phyloP scores from a whole-genome alignment of 2,888 invertebrate genomes.

The Lepidonotus clava region DNA sequence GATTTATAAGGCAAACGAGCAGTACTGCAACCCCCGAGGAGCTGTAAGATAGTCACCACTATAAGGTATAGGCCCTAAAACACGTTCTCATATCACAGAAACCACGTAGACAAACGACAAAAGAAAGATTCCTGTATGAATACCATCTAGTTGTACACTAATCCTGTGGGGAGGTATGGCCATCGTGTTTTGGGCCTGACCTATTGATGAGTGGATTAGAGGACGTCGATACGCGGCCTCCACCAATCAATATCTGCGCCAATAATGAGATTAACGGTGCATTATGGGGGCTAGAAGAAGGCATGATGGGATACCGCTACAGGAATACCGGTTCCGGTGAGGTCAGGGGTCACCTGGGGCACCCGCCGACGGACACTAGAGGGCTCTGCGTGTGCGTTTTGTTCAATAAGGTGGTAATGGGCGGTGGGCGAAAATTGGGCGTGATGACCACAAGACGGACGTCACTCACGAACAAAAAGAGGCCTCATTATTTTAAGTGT shows the following conservation, averaged over 20 bases:
- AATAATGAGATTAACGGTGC: constrained; percentile 50
- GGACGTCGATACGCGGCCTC: constrained; percentile 8
- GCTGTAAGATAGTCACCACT: too few relatives aligned
- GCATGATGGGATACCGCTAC: background rate
- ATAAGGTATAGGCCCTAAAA: too few relatives aligned
- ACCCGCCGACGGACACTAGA: background rate
- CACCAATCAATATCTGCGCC: background rate
- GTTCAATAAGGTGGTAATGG: constrained; percentile 35
- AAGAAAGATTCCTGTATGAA: too few relatives aligned
- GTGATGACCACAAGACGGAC: background rate
- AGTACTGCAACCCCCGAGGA: too few relatives aligned
- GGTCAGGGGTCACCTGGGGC: constrained; percentile 23
- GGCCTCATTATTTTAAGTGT: background rate
- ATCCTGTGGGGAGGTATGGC: background rate
- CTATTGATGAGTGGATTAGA: constrained; percentile 30
- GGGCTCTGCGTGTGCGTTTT: background rate
- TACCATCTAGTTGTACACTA: too few relatives aligned
- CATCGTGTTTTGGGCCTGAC: background rate
- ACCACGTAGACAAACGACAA: too few relatives aligned
- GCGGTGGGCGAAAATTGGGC: constrained; percentile 5
- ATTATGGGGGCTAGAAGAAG: constrained; percentile 19
- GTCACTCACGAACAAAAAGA: background rate
- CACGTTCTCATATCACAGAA: too few relatives aligned
- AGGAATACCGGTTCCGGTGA: background rate
- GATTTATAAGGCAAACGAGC: too few relatives aligned